Conservation (phyloP, 2,113 vertebrate species). For the Eretmochelys imbricata region DNA sequence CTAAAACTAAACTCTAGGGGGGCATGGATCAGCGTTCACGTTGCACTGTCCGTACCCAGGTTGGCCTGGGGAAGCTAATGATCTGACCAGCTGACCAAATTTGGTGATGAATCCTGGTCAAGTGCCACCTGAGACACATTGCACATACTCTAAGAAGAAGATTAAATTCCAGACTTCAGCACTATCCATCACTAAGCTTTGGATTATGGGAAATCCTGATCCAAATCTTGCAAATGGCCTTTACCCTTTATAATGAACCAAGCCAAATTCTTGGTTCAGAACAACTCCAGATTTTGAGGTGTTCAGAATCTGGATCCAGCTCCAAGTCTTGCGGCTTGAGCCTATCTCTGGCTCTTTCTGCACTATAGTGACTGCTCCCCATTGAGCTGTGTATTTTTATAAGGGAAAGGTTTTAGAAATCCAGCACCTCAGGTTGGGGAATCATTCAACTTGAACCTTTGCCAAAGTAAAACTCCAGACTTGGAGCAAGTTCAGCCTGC, state of each 20-base stretch:
- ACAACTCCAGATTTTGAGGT: not conserved
- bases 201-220: not conserved
- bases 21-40: not conserved
- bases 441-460: not conserved
- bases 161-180: not conserved
- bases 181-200: not conserved
- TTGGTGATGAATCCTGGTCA: too few relatives aligned
- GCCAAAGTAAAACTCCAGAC: conserved; percentile 10
- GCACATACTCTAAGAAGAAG: too few relatives aligned
- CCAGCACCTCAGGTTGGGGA: not conserved
- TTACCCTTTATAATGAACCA: not conserved
- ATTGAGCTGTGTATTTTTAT: not conserved
- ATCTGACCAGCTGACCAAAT: too few relatives aligned
- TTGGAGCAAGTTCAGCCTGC: not conserved
- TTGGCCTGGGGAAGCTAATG: too few relatives aligned
- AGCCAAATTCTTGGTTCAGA: not conserved
- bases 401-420: conserved; percentile 38
- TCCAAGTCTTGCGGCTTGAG: not conserved
- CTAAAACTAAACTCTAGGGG: not conserved
- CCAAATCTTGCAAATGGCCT: not conserved
- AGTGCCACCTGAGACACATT: too few relatives aligned
- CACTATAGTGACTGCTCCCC: not conserved
- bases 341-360: not conserved
- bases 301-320: not conserved
- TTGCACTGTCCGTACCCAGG: not conserved